phyloP scores from a whole-genome alignment of 1,140 invertebrate genomes.

The Drosophila punjabiensis region DNA sequence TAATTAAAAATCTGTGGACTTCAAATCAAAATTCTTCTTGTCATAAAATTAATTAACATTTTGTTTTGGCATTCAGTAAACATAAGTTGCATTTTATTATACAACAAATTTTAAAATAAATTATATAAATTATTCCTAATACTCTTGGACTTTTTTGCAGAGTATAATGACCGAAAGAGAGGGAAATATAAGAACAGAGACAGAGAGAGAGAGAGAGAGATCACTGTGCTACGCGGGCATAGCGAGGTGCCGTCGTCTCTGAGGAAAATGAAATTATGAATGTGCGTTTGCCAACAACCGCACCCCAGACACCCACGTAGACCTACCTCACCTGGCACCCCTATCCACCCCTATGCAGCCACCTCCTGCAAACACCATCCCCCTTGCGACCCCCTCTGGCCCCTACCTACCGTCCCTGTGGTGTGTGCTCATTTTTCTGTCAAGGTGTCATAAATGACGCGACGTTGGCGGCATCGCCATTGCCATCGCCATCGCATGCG shows the following conservation, averaged over 20 bases:
- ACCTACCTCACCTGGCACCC: slow-evolving; percentile 34
- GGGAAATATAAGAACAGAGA: not conserved
- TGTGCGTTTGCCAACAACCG: slow-evolving; percentile 75
- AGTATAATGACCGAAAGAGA: slow-evolving; percentile 1
- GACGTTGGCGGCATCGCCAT: slow-evolving; percentile 55
- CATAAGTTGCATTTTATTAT: too few relatives aligned
- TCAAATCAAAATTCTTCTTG: too few relatives aligned
- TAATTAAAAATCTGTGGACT: too few relatives aligned
- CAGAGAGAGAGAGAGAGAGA: not conserved
- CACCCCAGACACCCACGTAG: slow-evolving; percentile 68
- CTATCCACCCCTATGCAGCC: slow-evolving; percentile 8
- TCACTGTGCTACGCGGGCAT: slow-evolving; percentile 1
- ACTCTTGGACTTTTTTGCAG: not conserved
- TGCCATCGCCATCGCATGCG: slow-evolving; percentile 59
- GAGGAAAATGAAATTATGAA: slow-evolving; percentile 82
- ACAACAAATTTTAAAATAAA: not conserved
- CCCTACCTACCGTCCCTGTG: slow-evolving; percentile 2
- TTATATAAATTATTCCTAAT: not conserved
- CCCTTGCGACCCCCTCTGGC: not conserved
- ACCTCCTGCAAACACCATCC: not conserved
- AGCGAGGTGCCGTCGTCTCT: slow-evolving; percentile 41
- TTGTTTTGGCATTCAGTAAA: too few relatives aligned
- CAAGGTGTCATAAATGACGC: slow-evolving; percentile 83
- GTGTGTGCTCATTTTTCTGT: slow-evolving; percentile 78
- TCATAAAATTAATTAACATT: too few relatives aligned